These are phyloP conservation scores for Etheostoma spectabile DNA, from an alignment of 2,113 vertebrate genomes.

Conservation along the genomic window DNA sequence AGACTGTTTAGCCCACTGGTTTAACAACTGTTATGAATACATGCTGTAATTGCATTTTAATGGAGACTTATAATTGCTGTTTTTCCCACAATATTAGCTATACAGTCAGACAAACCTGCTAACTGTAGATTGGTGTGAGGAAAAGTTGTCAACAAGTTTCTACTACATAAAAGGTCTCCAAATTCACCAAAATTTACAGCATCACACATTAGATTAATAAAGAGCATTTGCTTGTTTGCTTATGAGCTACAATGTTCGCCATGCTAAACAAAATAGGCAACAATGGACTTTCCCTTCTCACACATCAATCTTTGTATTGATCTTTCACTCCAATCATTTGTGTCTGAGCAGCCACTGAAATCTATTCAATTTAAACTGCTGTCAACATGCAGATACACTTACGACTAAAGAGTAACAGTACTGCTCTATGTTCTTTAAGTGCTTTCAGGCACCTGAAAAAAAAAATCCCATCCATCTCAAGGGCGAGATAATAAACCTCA, in stretches of 20 bases:
- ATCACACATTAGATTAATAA: neutral
- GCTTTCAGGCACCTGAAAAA: slow-evolving; percentile 28
- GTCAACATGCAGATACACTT: slow-evolving; percentile 2
- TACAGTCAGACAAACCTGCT: neutral
- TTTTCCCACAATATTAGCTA: neutral
- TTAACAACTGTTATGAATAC: slow-evolving; percentile 13
- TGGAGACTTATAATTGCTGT: slow-evolving; percentile 14
- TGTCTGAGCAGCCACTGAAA: slow-evolving; percentile 12
- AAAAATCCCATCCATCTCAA: slow-evolving; percentile 37
- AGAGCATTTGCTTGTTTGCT: neutral
- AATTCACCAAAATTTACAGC: neutral
- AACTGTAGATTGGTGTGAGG: neutral
- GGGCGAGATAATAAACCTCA: slow-evolving; percentile 45
- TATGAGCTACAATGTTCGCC: neutral
- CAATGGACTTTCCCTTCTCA: neutral
- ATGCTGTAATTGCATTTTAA: slow-evolving; percentile 17
- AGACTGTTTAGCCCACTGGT: neutral
- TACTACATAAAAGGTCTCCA: neutral
- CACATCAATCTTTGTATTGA: slow-evolving; percentile 23
- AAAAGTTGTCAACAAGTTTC: neutral
- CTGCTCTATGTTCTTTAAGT: slow-evolving; percentile 21
- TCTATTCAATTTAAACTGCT: neutral
- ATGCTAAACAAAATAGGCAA: neutral
- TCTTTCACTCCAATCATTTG: slow-evolving; percentile 1
- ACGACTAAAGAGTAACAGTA: slow-evolving; percentile 6